Percentiles rank a stretch among this genome's conserved stretches.
Evolutionary conservation across 2,113 vertebrate species (phyloP).

Genomic region (Xenus cinereus): DNA sequence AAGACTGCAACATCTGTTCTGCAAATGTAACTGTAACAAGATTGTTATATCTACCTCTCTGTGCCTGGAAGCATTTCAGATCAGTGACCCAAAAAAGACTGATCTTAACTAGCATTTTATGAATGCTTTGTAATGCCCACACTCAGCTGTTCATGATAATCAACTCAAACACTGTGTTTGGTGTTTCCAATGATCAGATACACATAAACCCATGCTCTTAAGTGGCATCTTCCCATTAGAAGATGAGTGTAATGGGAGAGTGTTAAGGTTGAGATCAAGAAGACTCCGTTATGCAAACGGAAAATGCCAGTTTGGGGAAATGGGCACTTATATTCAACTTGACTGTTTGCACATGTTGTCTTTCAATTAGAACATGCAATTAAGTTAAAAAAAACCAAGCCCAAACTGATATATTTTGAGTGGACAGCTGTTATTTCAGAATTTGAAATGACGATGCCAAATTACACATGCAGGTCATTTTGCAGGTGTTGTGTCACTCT

Average conservation of each 20-base stretch:
- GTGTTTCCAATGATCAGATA: not conserved
- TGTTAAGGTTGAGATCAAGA: not conserved
- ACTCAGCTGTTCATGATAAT: not conserved
- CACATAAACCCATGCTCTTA: not conserved
- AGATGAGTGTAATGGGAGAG: not conserved
- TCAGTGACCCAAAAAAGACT: not conserved
- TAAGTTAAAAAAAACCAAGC: not conserved
- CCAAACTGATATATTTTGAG: not conserved
- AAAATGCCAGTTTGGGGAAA: not conserved
- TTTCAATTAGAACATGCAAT: not conserved
- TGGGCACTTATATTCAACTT: not conserved
- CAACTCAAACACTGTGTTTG: not conserved
- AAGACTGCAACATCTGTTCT: conserved; percentile 3
- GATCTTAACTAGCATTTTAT: not conserved
- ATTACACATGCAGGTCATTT: not conserved
- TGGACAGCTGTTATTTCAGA: not conserved
- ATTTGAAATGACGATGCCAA: not conserved
- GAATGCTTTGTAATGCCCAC: not conserved
- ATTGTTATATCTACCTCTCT: not conserved
- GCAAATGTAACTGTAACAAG: not conserved
- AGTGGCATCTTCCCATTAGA: not conserved
- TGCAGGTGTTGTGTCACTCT: not conserved
- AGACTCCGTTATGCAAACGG: not conserved
- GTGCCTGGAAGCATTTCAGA: conserved; percentile 5
- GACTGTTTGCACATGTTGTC: not conserved